Base-by-base conservation (phyloP, 1,140 invertebrate genomes). In the Zeugodacus cucurbitae region DNA sequence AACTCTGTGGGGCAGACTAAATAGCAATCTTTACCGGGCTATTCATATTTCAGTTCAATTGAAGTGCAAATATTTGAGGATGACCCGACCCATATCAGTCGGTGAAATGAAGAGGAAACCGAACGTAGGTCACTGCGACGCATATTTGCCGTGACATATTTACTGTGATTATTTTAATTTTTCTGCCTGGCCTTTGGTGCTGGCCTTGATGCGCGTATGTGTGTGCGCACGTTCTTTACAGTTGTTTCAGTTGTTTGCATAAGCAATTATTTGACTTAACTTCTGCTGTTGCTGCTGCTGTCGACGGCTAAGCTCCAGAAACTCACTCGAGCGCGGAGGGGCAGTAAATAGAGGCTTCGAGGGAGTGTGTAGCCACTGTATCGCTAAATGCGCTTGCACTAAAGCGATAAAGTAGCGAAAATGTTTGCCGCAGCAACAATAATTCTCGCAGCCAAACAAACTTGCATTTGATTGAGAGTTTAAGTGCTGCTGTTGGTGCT, bases 381-480 rank as follows among this genome's bases (percentile, higher is more conserved):
- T 44, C 10, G 26, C 26, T 48, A 48, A 44, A 82, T 48, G 44
- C 41, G 74, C 74, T 48, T 14, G 41, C 41, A 48, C 41, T 82
- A 26, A 82, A 54, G n/a, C 11, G 37, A 82, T 48, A 48, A 82
- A 82, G 26, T 48, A 82, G 34, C n/a, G 11, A 1, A 44, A 82
- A 26, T 82, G 17, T 44, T 26, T 29, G 10, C 41, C 29, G 44
- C 74, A 48, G n/a, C 10, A 82, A 41, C 74, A 29, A 48, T 5
- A 26, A 26, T 22, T 14, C 20, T 82, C 10, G n/a, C 41, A 29
- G 74, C 22, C 41, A 44, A 34, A 82, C 74, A 29, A 44, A 82
- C 74, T 82, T 48, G 41, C n/a, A 82, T 82, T 82, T 82, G 74
- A 82, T 82, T 48, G 74, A 82, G 41, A 82, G 74, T 54, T 54